Evolutionary conservation across 1,140 invertebrate species (phyloP).

Genomic region (Popillia japonica): DNA sequence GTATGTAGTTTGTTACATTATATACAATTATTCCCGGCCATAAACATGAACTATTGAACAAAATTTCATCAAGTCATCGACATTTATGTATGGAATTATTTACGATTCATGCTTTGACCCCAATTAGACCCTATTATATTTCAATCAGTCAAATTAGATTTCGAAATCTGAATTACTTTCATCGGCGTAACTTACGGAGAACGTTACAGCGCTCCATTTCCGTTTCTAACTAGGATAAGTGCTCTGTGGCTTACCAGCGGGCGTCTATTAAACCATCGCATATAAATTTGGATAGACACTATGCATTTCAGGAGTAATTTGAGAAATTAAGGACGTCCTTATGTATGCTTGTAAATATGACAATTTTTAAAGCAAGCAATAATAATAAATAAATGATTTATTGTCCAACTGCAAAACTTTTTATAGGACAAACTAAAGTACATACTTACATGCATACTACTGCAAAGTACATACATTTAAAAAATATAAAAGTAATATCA

Average conservation of each 20-base stretch:
- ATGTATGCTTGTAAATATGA: neutral
- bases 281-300: neutral
- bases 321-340: neutral
- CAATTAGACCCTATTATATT: slow-evolving; percentile 44
- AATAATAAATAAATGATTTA: too few species aligned
- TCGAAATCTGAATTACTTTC: slow-evolving; percentile 10
- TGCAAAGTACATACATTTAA: too few species aligned
- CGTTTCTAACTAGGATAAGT: neutral
- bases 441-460: too few species aligned
- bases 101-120: slow-evolving; percentile 40
- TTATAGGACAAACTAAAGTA: too few species aligned
- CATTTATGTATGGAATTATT: slow-evolving; percentile 31
- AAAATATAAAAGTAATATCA: too few species aligned
- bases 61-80: slow-evolving; percentile 39
- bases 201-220: neutral
- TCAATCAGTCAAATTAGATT: slow-evolving; percentile 40
- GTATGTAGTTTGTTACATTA: neutral
- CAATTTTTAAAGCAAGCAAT: too few species aligned
- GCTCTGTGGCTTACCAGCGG: neutral
- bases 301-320: neutral
- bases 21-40: too few species aligned
- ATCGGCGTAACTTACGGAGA: neutral
- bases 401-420: too few species aligned
- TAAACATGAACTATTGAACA: slow-evolving; percentile 38
- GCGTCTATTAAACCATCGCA: neutral